A percentile compares a stretch with the other conserved stretches of the same genome.
Evolutionary conservation across 2,888 invertebrate species (phyloP).

Genomic region (Protonemura montana): DNA sequence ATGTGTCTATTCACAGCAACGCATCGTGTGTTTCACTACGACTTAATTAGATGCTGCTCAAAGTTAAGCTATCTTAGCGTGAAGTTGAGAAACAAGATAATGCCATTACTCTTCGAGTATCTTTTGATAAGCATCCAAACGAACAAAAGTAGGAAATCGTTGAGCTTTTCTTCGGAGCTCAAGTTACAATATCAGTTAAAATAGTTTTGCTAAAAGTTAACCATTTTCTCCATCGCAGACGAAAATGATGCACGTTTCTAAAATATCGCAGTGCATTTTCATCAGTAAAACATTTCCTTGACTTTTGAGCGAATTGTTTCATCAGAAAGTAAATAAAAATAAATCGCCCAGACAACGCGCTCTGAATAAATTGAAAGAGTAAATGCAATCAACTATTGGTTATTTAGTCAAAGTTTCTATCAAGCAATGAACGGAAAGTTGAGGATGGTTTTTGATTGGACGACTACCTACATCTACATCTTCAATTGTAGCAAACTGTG

Average conservation of each 20-base stretch:
- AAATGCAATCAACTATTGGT: not conserved
- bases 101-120: not conserved
- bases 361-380: not conserved
- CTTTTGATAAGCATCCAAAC: not conserved
- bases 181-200: not conserved
- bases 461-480: not conserved
- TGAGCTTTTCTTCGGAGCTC: not conserved
- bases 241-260: not conserved
- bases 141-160: not conserved
- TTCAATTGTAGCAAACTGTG: not conserved
- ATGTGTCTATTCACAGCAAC: no score
- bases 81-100: not conserved
- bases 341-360: not conserved
- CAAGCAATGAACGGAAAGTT: not conserved
- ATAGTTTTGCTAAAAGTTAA: not conserved
- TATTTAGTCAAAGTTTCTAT: not conserved
- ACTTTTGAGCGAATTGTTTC: not conserved
- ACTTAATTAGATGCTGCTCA: not conserved
- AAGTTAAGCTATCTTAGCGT: not conserved
- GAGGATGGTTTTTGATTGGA: no score
- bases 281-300: not conserved
- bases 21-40: not conserved
- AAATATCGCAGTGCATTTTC: not conserved
- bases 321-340: not conserved
- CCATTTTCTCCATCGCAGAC: not conserved